Evolutionary conservation across 2,888 invertebrate species (phyloP), one percentile per base, ranked within the genome.

Genomic region (Tineola bisselliella): DNA sequence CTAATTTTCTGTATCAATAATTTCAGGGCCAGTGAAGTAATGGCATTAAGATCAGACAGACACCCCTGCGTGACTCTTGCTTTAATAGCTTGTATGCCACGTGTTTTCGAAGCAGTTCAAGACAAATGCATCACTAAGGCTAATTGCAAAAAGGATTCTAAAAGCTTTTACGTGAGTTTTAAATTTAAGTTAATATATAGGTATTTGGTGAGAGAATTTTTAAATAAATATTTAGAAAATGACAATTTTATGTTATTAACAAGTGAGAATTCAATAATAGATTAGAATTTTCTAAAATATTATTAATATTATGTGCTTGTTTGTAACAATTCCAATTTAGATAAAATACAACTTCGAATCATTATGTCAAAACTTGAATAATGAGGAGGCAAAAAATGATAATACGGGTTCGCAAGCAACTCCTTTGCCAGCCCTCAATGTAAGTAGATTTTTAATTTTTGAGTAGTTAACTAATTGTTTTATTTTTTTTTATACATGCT

Each of bases 141-240:
- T 0, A 93, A 94, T 71, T 93, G 93, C 79, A 94, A 94, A 71
- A 93, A 93, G 75, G 94, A 94, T 72, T 94, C 94, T 0, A 94
- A 94, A 71, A 92, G 92, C 63, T 94, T 93, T 76, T 93, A 94
- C 71, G 94, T 94, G 87, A 89, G 91, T 89, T 48, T 18, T 30
- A n/a, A n/a, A 43, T 43, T 43, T 25, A 25, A 25, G 25, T 25
- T 25, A 25, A 4, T 25, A 25, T 25, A 2, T 25, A 4, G 25
- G 15, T n/a, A n/a, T n/a, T n/a, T n/a, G n/a, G n/a, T n/a, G n/a
- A n/a, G n/a, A n/a, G n/a, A n/a, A n/a, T n/a, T n/a, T n/a, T n/a
- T n/a, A n/a, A n/a, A n/a, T n/a, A n/a, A n/a, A n/a, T n/a, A n/a
- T n/a, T n/a, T n/a, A n/a, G n/a, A n/a, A n/a, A n/a, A n/a, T n/a